Evolutionary conservation across 2,888 invertebrate genomes (phyloP), one percentile per base, ranked within the genome.

Genomic region (Panopea generosa): DNA sequence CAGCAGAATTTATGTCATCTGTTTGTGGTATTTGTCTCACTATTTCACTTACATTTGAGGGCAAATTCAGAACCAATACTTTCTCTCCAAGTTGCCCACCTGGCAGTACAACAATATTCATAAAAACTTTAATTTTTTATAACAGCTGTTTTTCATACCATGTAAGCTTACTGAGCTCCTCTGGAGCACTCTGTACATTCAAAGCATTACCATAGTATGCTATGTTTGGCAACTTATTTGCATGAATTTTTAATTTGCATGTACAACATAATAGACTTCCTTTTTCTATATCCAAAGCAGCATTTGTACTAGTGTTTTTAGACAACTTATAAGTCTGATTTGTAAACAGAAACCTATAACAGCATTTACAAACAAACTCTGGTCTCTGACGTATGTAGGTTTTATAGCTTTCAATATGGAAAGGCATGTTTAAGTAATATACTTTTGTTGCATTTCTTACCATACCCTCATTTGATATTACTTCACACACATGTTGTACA

Each of bases 351-450:
- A 45, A 45, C 16, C 45, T 4, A 45, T 45, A 9, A 16, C 45
- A 45, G 7, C 45, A 45, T 9, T 4, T 16, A 45, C 45, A 45
- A 45, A 4, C 6, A 45, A 45, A 45, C 6, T 9, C 45, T 4
- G 45, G 45, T 16, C 45, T 40, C 40, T 40, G 40, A 40, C 40
- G 40, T 40, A 40, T 40, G 40, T 40, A 40, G 40, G 40, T 40
- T 40, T 40, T 16, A 40, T 40, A 40, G 40, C 40, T 40, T 40
- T 40, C 40, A 40, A 40, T 40, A 40, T 40, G 40, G 40, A 40
- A 40, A 40, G 40, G 40, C 40, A 40, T 40, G 40, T 40, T 40
- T 40, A 40, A 40, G 40, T 40, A 40, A 40, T 40, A 7, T 40
- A 40, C 40, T 40, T 7, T 40, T 40, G 40, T 40, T 40, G 16